Percentiles rank a stretch among this genome's conserved stretches.
phyloP scores from a whole-genome alignment of 2,797 vertebrate species.

The Epinephelus awoara region DNA sequence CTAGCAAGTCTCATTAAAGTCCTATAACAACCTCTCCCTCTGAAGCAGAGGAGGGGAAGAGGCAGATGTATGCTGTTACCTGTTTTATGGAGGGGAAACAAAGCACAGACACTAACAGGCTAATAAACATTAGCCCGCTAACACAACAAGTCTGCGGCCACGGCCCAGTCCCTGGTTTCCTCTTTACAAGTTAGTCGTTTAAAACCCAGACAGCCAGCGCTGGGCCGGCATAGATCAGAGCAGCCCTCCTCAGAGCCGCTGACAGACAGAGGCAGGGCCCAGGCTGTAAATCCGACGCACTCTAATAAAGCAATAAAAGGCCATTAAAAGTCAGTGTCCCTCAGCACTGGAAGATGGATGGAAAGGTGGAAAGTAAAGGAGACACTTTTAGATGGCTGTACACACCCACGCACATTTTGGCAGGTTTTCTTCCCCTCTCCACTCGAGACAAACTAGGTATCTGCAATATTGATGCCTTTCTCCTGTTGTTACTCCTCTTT shows the following conservation, averaged over 20 bases:
- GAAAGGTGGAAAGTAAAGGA: constrained; percentile 68
- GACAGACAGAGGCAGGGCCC: constrained; percentile 63
- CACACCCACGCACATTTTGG: constrained; percentile 52
- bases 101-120: constrained; percentile 60
- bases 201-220: constrained; percentile 54
- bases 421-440: constrained; percentile 27
- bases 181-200: constrained; percentile 64
- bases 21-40: constrained; percentile 35
- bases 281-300: constrained; percentile 74
- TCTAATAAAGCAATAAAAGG: constrained; percentile 82
- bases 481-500: constrained; percentile 48
- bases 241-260: constrained; percentile 54
- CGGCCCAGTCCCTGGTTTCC: constrained; percentile 22
- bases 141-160: constrained; percentile 42
- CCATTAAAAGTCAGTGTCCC: constrained; percentile 79
- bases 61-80: constrained; percentile 34
- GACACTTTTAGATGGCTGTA: constrained; percentile 59
- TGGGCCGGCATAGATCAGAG: constrained; percentile 64
- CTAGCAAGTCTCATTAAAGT: constrained; percentile 46
- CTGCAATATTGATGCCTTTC: constrained; percentile 58
- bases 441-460: constrained; percentile 42
- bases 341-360: constrained; percentile 71
- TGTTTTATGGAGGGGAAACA: constrained; percentile 64
- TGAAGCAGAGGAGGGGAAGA: constrained; percentile 13
- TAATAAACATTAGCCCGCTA: constrained; percentile 71